These are phyloP conservation scores for Eidolon helvum DNA, from an alignment of 2,113 vertebrate species.

Conservation along the genomic window DNA sequence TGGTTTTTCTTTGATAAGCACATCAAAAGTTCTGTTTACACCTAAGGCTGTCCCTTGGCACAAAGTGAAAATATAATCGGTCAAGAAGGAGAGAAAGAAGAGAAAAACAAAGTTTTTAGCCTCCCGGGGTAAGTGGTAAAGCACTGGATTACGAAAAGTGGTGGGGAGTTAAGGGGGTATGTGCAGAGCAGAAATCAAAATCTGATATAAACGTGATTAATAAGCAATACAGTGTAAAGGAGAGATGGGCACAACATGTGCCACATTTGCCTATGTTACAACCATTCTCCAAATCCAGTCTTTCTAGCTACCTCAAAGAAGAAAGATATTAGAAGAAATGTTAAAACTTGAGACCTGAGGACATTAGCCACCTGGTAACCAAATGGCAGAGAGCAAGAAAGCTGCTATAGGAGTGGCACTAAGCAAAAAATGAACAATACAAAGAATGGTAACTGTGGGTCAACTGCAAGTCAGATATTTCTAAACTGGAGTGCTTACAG, in stretches of 20 bases:
- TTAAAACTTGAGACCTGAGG: not conserved
- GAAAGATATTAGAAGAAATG: not conserved
- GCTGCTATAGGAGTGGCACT: not conserved
- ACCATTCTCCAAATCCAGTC: not conserved
- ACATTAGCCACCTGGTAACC: not conserved
- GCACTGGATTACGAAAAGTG: not conserved
- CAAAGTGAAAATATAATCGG: slow-evolving; percentile 11
- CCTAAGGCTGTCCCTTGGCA: not conserved
- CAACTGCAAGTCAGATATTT: not conserved
- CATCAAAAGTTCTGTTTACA: not conserved
- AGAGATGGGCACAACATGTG: not conserved
- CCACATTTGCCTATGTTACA: not conserved
- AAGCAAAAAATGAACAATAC: not conserved
- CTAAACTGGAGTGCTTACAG: not conserved
- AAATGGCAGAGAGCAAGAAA: not conserved
- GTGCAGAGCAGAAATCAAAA: not conserved
- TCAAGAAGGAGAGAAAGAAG: not conserved
- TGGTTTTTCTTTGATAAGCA: not conserved
- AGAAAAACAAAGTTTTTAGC: not conserved
- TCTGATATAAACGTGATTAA: not conserved
- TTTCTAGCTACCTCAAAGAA: not conserved
- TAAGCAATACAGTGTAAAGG: not conserved
- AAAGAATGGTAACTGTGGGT: not conserved
- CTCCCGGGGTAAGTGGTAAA: not conserved
- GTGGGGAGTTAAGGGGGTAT: not conserved